A percentile compares a stretch with the other conserved stretches of the same genome.
phyloP scores from a whole-genome alignment of 2,113 vertebrate genomes.

The Origma solitaria region DNA sequence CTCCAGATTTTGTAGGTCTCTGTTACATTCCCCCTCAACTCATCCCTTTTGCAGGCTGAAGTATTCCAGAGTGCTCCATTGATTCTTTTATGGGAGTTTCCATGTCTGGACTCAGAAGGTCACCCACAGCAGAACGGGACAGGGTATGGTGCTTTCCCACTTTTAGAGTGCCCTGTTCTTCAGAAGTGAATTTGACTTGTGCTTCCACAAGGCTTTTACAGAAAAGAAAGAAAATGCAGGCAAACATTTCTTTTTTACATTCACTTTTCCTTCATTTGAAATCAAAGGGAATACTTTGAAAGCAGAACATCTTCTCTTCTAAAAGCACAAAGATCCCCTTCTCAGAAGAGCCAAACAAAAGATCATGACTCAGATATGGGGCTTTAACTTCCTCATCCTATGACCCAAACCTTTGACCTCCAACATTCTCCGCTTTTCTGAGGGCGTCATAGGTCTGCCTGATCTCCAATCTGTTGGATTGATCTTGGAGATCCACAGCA shows the following conservation, averaged over 20 bases:
- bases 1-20: background rate
- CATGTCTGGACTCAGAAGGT: background rate
- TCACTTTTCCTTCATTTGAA: background rate
- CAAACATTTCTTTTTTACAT: background rate
- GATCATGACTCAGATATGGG: background rate
- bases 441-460: background rate
- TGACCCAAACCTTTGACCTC: constrained; percentile 1
- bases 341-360: background rate
- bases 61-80: background rate
- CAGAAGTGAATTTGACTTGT: background rate
- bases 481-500: background rate
- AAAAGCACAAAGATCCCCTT: background rate
- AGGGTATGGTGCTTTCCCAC: background rate
- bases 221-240: background rate
- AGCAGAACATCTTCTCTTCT: background rate
- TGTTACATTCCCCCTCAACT: background rate
- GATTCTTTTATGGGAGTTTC: background rate
- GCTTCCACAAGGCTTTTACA: background rate
- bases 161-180: background rate
- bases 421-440: background rate
- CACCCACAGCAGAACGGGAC: background rate
- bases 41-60: background rate
- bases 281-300: background rate
- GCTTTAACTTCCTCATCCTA: constrained; percentile 12
- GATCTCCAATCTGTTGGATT: background rate